A percentile compares a stretch with the other conserved stretches of the same genome.
phyloP scores from a whole-genome alignment of 2,888 invertebrate genomes.

The Aporophyla lueneburgensis region DNA sequence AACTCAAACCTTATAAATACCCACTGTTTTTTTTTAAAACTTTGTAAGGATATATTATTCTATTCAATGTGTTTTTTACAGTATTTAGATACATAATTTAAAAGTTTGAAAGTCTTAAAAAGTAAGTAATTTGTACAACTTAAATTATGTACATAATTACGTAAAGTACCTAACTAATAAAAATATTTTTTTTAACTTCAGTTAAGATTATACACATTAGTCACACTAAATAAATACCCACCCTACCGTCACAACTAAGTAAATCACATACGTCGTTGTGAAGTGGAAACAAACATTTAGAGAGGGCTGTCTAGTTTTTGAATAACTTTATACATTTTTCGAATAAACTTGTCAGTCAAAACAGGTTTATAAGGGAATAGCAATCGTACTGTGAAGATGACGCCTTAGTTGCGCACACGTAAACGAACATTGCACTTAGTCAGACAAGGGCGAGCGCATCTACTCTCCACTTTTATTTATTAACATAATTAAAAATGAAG shows the following conservation, averaged over 20 bases:
- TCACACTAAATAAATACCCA: not conserved
- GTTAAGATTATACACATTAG: not conserved
- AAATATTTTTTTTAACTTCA: slow-evolving; percentile 39
- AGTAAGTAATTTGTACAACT: no score
- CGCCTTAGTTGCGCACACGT: slow-evolving; percentile 56
- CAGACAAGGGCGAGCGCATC: slow-evolving; percentile 48
- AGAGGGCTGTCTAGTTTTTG: slow-evolving; percentile 38
- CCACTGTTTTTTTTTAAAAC: no score
- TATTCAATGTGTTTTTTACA: no score
- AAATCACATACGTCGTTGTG: slow-evolving; percentile 16
- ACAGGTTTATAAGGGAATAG: slow-evolving; percentile 62
- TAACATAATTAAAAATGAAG: slow-evolving; percentile 59
- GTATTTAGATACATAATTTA: no score
- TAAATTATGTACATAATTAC: no score
- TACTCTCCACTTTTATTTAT: slow-evolving; percentile 43
- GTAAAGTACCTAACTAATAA: not conserved
- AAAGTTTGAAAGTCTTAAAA: no score
- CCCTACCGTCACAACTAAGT: not conserved
- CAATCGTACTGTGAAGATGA: slow-evolving; percentile 55
- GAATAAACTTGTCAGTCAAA: slow-evolving; percentile 49
- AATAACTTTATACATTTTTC: slow-evolving; percentile 52
- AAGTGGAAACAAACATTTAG: slow-evolving; percentile 46
- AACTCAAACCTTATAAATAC: no score
- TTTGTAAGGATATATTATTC: no score
- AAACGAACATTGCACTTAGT: slow-evolving; percentile 53